Evolutionary conservation across 2,113 vertebrate genomes (phyloP).

Genomic region (Pandion haliaetus): DNA sequence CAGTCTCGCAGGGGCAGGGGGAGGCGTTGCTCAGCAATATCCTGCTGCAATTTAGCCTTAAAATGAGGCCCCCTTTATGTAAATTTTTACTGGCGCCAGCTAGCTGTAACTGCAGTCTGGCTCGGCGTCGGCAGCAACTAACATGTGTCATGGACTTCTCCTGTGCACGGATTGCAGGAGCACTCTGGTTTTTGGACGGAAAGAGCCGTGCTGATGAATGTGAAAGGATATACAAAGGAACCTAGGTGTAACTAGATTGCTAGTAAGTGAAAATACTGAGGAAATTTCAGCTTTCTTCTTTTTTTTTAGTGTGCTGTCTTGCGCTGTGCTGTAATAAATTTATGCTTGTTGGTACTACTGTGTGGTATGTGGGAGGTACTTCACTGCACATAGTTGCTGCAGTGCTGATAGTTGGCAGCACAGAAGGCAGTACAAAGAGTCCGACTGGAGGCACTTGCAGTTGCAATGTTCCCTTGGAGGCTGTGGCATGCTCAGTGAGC

Average conservation of each 20-base stretch:
- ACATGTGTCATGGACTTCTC: conserved; percentile 68
- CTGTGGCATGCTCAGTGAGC: conserved; percentile 48
- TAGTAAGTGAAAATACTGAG: neutral
- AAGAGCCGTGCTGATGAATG: neutral
- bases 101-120: conserved; percentile 68
- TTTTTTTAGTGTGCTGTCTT: neutral
- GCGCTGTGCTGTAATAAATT: conserved; percentile 3
- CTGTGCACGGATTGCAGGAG: conserved; percentile 20
- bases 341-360: conserved; percentile 57
- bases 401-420: conserved; percentile 69
- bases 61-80: conserved; percentile 67
- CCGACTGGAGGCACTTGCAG: conserved; percentile 50
- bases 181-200: neutral
- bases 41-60: conserved; percentile 17
- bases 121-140: conserved; percentile 42
- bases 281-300: neutral
- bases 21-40: conserved; percentile 19
- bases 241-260: neutral
- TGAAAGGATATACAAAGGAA: neutral
- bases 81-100: conserved; percentile 70
- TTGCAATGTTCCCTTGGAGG: conserved; percentile 50
- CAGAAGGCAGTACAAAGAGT: conserved; percentile 64
- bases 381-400: conserved; percentile 70
- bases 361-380: conserved; percentile 71
- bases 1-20: neutral